Percentiles rank a stretch among this genome's conserved stretches.
phyloP scores from a whole-genome alignment of 2,888 invertebrate species.

The Dicranocentrus wangi region DNA sequence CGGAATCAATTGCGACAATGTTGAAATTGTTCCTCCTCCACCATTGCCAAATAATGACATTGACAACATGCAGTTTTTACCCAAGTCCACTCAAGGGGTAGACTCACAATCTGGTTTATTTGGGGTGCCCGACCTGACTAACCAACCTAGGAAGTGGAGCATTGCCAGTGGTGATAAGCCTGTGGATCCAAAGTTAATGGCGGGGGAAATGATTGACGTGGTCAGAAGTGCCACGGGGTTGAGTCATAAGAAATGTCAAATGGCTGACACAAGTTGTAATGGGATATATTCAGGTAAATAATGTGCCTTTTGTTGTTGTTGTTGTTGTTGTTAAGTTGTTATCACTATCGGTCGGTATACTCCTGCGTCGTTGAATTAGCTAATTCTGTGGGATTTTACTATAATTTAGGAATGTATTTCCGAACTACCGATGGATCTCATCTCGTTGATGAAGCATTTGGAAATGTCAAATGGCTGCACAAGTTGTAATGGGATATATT shows the following conservation, averaged over 20 bases:
- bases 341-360: too few species aligned
- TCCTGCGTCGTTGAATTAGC: neutral
- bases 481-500: conserved; percentile 80
- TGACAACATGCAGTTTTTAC: conserved; percentile 47
- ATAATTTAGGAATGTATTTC: conserved; percentile 49
- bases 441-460: conserved; percentile 62
- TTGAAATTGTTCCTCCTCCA: conserved; percentile 55
- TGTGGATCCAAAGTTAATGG: conserved; percentile 60
- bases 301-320: neutral
- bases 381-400: too few species aligned
- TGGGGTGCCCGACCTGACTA: conserved; percentile 43
- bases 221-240: conserved; percentile 88
- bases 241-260: conserved; percentile 89
- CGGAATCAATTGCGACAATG: conserved; percentile 43
- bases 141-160: conserved; percentile 56
- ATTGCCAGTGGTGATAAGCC: conserved; percentile 56
- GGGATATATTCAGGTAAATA: conserved; percentile 73
- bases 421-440: conserved; percentile 49
- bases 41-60: conserved; percentile 42
- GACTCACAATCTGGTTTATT: conserved; percentile 27
- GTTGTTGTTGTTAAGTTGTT: too few species aligned
- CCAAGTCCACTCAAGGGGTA: conserved; percentile 14
- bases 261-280: conserved; percentile 88
- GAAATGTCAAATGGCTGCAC: conserved; percentile 76
- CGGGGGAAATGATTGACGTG: conserved; percentile 73